Conservation (phyloP, 2,888 invertebrate species). For the Caenorhabditis sp. region DNA sequence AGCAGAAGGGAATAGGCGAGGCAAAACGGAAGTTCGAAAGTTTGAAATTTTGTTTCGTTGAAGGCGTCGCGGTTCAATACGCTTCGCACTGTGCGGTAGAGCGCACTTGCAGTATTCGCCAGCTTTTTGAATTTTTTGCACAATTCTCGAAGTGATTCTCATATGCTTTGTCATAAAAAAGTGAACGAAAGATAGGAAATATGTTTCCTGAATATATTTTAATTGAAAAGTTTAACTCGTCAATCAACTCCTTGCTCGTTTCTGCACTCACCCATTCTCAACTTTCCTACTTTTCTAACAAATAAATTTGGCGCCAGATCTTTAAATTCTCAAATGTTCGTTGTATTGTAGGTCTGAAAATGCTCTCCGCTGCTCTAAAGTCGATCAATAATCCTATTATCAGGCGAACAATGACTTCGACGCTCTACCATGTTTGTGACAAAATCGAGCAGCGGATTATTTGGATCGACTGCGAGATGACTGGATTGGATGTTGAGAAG, state of each 20-base stretch:
- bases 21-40: conserved; percentile 8
- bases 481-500: conserved; percentile 84
- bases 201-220: no score
- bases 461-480: conserved; percentile 84
- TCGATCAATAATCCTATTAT: conserved; percentile 30
- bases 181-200: no score
- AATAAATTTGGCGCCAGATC: background rate
- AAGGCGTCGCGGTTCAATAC: conserved; percentile 38
- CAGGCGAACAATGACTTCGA: conserved; percentile 42
- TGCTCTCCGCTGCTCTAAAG: conserved; percentile 21
- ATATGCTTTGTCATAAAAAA: no score
- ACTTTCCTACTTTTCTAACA: no score
- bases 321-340: background rate
- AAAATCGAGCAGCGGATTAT: conserved; percentile 61
- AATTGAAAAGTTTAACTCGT: no score
- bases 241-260: no score
- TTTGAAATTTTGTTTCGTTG: conserved; percentile 30
- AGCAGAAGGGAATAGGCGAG: background rate
- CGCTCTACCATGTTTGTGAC: conserved; percentile 36
- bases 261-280: no score
- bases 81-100: conserved; percentile 28
- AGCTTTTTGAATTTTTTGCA: conserved; percentile 1
- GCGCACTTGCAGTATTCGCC: conserved; percentile 30
- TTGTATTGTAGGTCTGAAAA: background rate
- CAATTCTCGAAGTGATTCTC: background rate